A percentile compares a stretch with the other conserved stretches of the same genome.
Evolutionary conservation across 1,140 invertebrate genomes (phyloP).

Genomic region (Panulirus ornatus): DNA sequence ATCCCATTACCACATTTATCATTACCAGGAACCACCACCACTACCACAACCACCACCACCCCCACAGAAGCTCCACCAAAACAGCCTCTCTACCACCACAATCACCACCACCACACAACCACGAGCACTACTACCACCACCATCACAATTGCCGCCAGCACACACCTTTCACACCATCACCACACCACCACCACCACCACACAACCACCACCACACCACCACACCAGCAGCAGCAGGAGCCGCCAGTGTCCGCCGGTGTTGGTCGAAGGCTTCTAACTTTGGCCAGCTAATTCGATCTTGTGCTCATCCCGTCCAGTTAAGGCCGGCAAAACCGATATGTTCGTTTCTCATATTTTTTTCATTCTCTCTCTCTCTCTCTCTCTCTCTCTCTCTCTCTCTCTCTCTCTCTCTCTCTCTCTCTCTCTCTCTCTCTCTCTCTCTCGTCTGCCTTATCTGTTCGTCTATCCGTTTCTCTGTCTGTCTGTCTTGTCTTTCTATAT

Average conservation of each 20-base stretch:
- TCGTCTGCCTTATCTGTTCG: no score
- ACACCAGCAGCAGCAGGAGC: neutral
- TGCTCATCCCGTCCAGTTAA: constrained; percentile 51
- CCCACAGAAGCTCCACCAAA: no score
- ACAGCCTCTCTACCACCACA: neutral
- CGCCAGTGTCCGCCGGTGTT: neutral
- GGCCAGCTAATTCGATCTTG: constrained; percentile 47
- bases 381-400: neutral
- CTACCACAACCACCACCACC: neutral
- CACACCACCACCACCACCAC: constrained; percentile 17
- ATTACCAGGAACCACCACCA: no score
- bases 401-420: constrained; percentile 28
- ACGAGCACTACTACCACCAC: neutral
- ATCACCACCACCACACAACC: neutral
- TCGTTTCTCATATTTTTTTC: constrained; percentile 5
- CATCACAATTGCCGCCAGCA: neutral
- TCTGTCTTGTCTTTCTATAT: no score
- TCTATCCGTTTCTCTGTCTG: no score
- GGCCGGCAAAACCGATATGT: constrained; percentile 13
- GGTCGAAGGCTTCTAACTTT: constrained; percentile 36
- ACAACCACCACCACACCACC: neutral
- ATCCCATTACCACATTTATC: no score
- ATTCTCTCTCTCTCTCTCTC: neutral
- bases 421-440: neutral
- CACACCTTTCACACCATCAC: neutral